Evolutionary conservation across 2,797 vertebrate species (phyloP).

Genomic region (Periparus ater): DNA sequence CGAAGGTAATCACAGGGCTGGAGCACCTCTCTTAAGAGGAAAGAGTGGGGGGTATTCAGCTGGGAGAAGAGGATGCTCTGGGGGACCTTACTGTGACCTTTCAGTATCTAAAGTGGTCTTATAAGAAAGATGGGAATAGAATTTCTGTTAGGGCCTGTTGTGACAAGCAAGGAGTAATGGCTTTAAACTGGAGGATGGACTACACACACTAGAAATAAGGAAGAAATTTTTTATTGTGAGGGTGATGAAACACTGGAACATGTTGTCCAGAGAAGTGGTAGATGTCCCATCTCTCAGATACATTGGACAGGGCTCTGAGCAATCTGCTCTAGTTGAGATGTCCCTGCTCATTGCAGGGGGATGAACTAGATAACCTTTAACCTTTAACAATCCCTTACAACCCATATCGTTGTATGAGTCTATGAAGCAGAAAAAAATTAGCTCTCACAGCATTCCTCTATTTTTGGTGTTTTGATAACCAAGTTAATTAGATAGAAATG

Average conservation of each 20-base stretch:
- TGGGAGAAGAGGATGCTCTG: background rate
- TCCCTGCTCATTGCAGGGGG: background rate
- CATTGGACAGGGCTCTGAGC: background rate
- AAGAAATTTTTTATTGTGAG: background rate
- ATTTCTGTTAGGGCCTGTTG: background rate
- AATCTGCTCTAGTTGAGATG: background rate
- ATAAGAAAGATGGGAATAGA: background rate
- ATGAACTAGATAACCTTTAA: background rate
- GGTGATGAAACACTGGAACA: background rate
- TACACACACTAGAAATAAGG: background rate
- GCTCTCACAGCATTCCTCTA: background rate
- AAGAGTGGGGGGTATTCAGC: background rate
- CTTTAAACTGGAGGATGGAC: background rate
- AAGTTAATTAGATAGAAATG: background rate
- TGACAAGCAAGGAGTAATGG: background rate
- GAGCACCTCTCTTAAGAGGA: background rate
- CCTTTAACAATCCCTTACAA: background rate
- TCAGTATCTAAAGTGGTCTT: background rate
- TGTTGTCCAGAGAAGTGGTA: background rate
- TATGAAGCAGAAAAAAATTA: background rate
- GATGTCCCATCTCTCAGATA: background rate
- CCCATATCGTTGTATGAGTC: background rate
- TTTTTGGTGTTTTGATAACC: background rate
- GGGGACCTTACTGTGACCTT: background rate
- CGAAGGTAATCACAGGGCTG: background rate